Evolutionary conservation across 1,140 invertebrate species (phyloP).

Genomic region (Cotesia vestalis): DNA sequence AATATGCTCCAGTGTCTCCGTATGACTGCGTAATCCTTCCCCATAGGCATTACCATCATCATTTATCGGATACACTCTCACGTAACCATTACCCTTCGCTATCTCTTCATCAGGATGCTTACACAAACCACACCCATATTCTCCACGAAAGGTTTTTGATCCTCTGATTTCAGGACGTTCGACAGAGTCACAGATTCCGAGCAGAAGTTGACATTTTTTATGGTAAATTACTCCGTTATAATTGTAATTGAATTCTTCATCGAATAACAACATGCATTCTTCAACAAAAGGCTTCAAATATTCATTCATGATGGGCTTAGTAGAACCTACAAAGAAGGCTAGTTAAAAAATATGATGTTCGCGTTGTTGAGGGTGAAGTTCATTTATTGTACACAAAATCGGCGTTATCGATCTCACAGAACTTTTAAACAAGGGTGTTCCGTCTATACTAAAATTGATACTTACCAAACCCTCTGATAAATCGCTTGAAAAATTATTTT

Average conservation of each 20-base stretch:
- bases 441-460: slow-evolving; percentile 41
- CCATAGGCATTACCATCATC: slow-evolving; percentile 35
- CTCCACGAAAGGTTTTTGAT: slow-evolving; percentile 44
- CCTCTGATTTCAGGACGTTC: slow-evolving; percentile 38
- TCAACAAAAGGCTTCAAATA: slow-evolving; percentile 43
- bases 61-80: slow-evolving; percentile 41
- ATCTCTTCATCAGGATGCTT: slow-evolving; percentile 41
- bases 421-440: slow-evolving; percentile 39
- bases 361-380: slow-evolving; percentile 20
- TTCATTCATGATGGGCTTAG: slow-evolving; percentile 42
- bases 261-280: slow-evolving; percentile 30
- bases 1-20: slow-evolving; percentile 23
- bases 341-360: slow-evolving; percentile 30
- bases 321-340: slow-evolving; percentile 39
- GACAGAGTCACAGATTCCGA: slow-evolving; percentile 43
- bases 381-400: slow-evolving; percentile 38
- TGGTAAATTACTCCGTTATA: slow-evolving; percentile 19
- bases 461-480: slow-evolving; percentile 12
- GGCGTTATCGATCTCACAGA: slow-evolving; percentile 34
- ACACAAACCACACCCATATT: slow-evolving; percentile 48
- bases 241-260: slow-evolving; percentile 38
- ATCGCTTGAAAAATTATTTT: background rate
- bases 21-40: slow-evolving; percentile 39
- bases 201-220: slow-evolving; percentile 41
- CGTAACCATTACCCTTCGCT: slow-evolving; percentile 34